Percentiles rank a stretch among this genome's conserved stretches.
These are phyloP conservation scores for Orgyia antiqua DNA, from an alignment of 2,888 invertebrate species.

Conservation along the genomic window DNA sequence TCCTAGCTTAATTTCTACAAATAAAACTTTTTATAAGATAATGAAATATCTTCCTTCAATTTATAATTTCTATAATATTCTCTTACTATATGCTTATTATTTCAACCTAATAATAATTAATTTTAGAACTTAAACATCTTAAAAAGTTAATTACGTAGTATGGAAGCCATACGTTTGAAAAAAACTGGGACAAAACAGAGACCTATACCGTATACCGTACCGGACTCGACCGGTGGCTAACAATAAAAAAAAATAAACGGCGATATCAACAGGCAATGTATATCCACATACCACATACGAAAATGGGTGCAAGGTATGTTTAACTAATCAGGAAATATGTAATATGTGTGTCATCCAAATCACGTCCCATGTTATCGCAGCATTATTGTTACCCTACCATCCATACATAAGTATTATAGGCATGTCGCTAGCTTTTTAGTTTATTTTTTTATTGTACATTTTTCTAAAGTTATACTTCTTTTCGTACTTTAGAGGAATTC, in stretches of 20 bases:
- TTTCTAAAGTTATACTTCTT: too few species aligned
- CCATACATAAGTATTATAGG: too few species aligned
- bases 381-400: slow-evolving; percentile 18
- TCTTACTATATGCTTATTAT: too few species aligned
- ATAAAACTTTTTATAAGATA: too few species aligned
- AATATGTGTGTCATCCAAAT: slow-evolving; percentile 34
- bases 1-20: too few species aligned
- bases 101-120: too few species aligned
- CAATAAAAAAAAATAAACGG: slow-evolving; percentile 15
- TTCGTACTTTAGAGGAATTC: too few species aligned
- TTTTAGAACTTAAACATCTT: too few species aligned
- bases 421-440: too few species aligned
- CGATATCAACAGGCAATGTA: slow-evolving; percentile 41
- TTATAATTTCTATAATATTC: too few species aligned
- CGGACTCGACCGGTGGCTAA: slow-evolving; percentile 27
- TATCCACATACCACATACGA: slow-evolving; percentile 30
- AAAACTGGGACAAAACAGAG: slow-evolving; percentile 14
- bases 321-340: slow-evolving; percentile 14
- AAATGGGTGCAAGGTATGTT: slow-evolving; percentile 40
- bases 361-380: slow-evolving; percentile 15
- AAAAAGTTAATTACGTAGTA: slow-evolving; percentile 12
- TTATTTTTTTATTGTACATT: too few species aligned
- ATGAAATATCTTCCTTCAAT: too few species aligned
- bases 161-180: slow-evolving; percentile 23
- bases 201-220: slow-evolving; percentile 21